Conservation (phyloP, 2,797 vertebrate species). For the Pristis pectinata region DNA sequence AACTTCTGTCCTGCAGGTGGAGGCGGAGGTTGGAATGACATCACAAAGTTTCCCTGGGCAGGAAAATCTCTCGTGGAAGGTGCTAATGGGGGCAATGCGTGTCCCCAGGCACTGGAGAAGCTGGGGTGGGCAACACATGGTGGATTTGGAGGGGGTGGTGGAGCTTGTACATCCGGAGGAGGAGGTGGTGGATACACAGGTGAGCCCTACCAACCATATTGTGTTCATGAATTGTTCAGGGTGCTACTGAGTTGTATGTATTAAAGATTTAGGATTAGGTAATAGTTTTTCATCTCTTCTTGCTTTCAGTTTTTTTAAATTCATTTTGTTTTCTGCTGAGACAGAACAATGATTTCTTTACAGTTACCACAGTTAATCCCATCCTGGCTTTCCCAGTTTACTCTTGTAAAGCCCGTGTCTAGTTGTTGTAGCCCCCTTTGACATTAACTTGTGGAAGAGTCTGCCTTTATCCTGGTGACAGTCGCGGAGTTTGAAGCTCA, state of each 20-base stretch:
- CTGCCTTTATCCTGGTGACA: neutral
- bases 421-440: neutral
- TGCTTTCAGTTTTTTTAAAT: neutral
- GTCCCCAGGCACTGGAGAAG: conserved; percentile 64
- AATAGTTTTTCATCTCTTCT: neutral
- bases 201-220: conserved; percentile 45
- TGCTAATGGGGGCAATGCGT: conserved; percentile 72
- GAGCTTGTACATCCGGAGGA: conserved; percentile 78
- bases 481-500: neutral
- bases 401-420: neutral
- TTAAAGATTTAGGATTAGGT: neutral
- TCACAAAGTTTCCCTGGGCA: conserved; percentile 53
- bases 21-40: conserved; percentile 74
- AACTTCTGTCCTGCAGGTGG: conserved; percentile 51
- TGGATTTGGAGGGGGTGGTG: conserved; percentile 81
- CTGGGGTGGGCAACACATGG: conserved; percentile 76
- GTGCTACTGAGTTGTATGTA: neutral
- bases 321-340: neutral
- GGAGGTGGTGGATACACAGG: conserved; percentile 81
- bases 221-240: neutral
- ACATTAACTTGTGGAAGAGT: neutral
- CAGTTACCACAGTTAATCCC: neutral
- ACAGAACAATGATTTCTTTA: neutral
- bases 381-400: neutral
- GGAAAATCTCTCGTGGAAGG: conserved; percentile 73